Conservation (phyloP, 2,113 vertebrate genomes). For the Perca flavescens region DNA sequence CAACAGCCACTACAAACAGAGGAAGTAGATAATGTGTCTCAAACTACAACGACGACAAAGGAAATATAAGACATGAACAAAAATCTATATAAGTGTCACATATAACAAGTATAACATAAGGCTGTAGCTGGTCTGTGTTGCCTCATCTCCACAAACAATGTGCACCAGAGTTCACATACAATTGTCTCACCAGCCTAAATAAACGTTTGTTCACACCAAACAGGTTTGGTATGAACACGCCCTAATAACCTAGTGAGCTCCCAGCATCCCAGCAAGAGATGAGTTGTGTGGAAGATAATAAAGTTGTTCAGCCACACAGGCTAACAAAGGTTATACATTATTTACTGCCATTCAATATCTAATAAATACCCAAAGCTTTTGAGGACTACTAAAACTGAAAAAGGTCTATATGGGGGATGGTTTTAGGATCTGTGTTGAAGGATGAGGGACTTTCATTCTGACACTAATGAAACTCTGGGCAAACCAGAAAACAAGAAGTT, state of each 20-base stretch:
- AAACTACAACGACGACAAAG: background rate
- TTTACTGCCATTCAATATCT: background rate
- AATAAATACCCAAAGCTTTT: background rate
- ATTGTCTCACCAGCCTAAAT: background rate
- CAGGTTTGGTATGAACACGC: slow-evolving; percentile 36
- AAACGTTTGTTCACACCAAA: slow-evolving; percentile 2
- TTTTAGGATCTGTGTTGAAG: slow-evolving; percentile 8
- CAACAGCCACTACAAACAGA: background rate
- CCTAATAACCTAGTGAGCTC: background rate
- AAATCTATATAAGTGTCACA: background rate
- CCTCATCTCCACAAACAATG: background rate
- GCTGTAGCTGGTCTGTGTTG: background rate
- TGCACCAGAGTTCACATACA: background rate
- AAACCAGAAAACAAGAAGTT: slow-evolving; percentile 35
- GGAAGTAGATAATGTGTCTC: background rate
- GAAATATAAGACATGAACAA: background rate
- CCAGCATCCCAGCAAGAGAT: background rate
- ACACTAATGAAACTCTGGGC: background rate
- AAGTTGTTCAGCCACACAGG: background rate
- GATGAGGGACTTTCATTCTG: slow-evolving; percentile 14
- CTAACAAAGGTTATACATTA: background rate
- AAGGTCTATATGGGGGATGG: background rate
- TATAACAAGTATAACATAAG: background rate
- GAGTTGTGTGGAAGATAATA: background rate
- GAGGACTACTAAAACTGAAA: background rate